A percentile compares a stretch with the other conserved stretches of the same genome.
These are phyloP conservation scores for Gymnosoma rotundatum DNA, from an alignment of 2,888 invertebrate species.

Conservation along the genomic window DNA sequence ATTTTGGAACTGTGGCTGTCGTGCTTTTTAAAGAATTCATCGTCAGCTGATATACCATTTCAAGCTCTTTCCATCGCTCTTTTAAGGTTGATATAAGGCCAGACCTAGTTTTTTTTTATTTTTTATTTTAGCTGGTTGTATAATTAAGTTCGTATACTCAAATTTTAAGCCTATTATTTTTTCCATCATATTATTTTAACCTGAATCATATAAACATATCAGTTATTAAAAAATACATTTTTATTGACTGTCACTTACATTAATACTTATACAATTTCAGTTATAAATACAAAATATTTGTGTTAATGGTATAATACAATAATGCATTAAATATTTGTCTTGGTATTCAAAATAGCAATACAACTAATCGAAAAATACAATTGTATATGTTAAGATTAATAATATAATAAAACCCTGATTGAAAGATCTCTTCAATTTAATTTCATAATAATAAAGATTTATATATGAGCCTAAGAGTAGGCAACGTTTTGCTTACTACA, in stretches of 20 bases:
- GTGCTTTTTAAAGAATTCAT: no score
- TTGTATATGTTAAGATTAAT: neutral
- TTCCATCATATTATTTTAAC: neutral
- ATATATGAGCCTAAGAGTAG: neutral
- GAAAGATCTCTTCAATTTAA: neutral
- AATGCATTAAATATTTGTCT: slow-evolving; percentile 38
- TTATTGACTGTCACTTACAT: neutral
- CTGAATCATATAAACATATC: slow-evolving; percentile 58
- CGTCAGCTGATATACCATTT: no score
- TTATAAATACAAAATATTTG: neutral
- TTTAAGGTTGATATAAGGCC: no score
- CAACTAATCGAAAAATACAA: slow-evolving; percentile 11
- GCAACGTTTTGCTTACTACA: neutral
- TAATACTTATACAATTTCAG: neutral
- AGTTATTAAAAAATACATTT: slow-evolving; percentile 14
- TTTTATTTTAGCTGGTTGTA: no score
- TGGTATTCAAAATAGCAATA: slow-evolving; percentile 45
- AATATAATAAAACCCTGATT: neutral
- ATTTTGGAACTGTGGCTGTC: no score
- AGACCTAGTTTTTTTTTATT: no score
- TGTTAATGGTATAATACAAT: slow-evolving; percentile 16
- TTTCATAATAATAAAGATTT: neutral
- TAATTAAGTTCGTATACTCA: no score
- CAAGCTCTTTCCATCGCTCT: no score
- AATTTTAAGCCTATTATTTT: no score